A percentile compares a stretch with the other conserved stretches of the same genome.
Conservation (phyloP, 2,113 vertebrate species). For the Naja naja region DNA sequence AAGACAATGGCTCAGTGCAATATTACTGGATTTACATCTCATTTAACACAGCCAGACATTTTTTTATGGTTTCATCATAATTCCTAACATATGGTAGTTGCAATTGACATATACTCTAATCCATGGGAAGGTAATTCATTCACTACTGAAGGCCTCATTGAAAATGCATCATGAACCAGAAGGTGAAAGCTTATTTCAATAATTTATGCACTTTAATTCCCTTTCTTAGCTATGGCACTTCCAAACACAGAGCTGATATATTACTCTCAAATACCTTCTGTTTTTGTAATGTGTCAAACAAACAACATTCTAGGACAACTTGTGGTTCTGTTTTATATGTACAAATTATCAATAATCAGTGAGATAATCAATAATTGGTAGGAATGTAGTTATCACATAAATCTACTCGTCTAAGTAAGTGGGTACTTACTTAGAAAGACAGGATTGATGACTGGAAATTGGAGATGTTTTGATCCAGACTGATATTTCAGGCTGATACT, state of each 20-base stretch:
- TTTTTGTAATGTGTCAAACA: neutral
- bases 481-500: too few relatives aligned
- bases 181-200: constrained; percentile 14
- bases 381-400: neutral
- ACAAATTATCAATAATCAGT: neutral
- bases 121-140: constrained; percentile 28
- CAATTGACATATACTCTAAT: constrained; percentile 23
- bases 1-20: constrained; percentile 5
- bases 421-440: neutral
- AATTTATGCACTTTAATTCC: constrained; percentile 27
- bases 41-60: constrained; percentile 18
- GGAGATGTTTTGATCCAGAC: too few relatives aligned
- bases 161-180: constrained; percentile 20
- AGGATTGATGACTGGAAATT: neutral
- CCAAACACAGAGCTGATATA: neutral
- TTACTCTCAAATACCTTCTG: neutral
- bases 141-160: constrained; percentile 28
- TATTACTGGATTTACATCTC: constrained; percentile 22
- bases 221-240: neutral
- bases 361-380: neutral
- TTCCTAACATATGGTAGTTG: constrained; percentile 19
- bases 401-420: neutral
- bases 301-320: neutral
- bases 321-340: neutral
- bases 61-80: constrained; percentile 24